A percentile compares a stretch with the other conserved stretches of the same genome.
These are phyloP conservation scores for Rattus rattus DNA, from an alignment of 2,113 vertebrate species.

Conservation along the genomic window DNA sequence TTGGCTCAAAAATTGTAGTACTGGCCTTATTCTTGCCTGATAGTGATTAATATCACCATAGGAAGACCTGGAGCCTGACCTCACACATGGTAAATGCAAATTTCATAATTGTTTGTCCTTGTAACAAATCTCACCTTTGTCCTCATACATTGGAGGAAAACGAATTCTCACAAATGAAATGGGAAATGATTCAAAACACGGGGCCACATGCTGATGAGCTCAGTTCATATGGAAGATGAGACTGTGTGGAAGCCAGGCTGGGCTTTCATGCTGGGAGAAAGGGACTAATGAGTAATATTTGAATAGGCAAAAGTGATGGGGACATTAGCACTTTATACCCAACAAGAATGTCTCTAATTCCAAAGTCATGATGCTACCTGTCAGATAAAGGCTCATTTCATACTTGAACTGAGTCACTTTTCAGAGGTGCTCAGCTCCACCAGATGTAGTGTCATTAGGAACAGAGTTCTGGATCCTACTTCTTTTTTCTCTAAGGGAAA, in stretches of 20 bases:
- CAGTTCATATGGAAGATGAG: neutral
- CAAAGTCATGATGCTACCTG: neutral
- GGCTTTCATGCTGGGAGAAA: neutral
- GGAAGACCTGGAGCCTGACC: neutral
- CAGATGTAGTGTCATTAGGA: neutral
- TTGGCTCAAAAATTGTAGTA: neutral
- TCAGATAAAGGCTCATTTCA: neutral
- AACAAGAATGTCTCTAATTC: neutral
- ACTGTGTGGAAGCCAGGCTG: neutral
- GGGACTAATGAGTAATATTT: neutral
- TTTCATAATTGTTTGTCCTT: constrained; percentile 2
- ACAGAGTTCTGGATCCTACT: neutral
- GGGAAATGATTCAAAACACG: neutral
- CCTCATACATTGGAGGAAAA: neutral
- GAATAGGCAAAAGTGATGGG: neutral
- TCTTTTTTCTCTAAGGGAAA: no score
- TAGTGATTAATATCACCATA: neutral
- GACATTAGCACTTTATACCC: neutral
- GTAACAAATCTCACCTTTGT: constrained; percentile 3
- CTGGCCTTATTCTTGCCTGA: neutral
- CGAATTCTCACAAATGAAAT: constrained; percentile 12
- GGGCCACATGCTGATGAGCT: neutral
- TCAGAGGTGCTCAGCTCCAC: neutral
- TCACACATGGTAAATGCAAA: neutral
- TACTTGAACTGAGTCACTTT: neutral